Base-by-base conservation (phyloP, 2,797 vertebrate genomes). In the Sorex maritimensis region DNA sequence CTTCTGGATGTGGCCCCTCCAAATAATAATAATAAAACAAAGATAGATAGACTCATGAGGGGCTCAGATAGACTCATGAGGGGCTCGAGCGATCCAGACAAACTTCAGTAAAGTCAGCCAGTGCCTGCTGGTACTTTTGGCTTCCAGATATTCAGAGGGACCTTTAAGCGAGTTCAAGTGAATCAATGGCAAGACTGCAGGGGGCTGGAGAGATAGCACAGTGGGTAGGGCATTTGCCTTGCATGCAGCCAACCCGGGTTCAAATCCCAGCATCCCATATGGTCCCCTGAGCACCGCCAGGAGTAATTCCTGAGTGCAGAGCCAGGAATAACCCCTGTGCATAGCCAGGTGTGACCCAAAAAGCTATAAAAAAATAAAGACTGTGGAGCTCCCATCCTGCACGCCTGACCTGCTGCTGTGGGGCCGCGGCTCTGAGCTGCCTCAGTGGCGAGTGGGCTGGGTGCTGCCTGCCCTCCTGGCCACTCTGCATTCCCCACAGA, bases 371-470 rank as follows among this genome's bases (percentile, higher is more conserved):
- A n/a, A n/a, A n/a, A n/a, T n/a, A n/a, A n/a, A n/a, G n/a, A n/a
- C n/a, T n/a, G n/a, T n/a, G n/a, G 23, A 0, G 3, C 15, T 28
- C 28, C 11, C 23, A 2, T 7, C 0, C 13, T 5, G 55, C 14
- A 2, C 17, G 24, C 0, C 0, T 9, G 6, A n/a, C 34, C 46
- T 49, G 17, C 38, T 41, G 23, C 7, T 8, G 23, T 55, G 1
- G 10, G 11, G n/a, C 1, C 24, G 26, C 52, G 13, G 61, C 55
- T 17, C 17, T 13, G 1, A 23, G 65, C 71, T 17, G 2, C 55
- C 55, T 23, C 11, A 3, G 10, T 4, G 58, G 72, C 65, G 4
- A 9, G 0, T 15, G 87, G 82, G 30, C 52, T 74, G 58, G 30
- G 44, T 4, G 6, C 65, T 38, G 14, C n/a, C 38, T 52, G 49